A percentile compares a stretch with the other conserved stretches of the same genome.
Evolutionary conservation across 1,140 invertebrate genomes (phyloP).

Genomic region (Zaprionus camerounensis): DNA sequence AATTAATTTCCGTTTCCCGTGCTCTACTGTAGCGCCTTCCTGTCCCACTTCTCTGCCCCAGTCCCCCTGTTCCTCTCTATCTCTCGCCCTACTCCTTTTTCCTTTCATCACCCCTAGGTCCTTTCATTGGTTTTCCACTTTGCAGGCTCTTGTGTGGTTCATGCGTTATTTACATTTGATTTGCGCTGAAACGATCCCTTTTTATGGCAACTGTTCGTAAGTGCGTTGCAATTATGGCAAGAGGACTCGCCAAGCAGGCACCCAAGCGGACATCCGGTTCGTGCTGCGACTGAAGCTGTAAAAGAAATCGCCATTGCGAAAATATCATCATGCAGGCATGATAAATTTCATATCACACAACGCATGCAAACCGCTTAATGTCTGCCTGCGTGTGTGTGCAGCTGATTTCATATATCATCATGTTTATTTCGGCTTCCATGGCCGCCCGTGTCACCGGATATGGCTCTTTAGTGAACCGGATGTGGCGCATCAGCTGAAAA

Average conservation of each 20-base stretch:
- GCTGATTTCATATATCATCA: conserved; percentile 56
- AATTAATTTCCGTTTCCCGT: conserved; percentile 78
- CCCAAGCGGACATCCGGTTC: conserved; percentile 59
- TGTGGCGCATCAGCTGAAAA: conserved; percentile 49
- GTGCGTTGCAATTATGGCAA: conserved; percentile 61
- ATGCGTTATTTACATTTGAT: conserved; percentile 59
- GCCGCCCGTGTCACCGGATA: conserved; percentile 60
- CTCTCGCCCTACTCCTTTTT: not conserved
- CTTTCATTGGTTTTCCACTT: not conserved
- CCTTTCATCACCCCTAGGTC: not conserved
- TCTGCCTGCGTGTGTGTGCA: conserved; percentile 9
- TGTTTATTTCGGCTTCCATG: conserved; percentile 56
- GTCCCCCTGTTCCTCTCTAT: not conserved
- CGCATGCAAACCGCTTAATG: conserved; percentile 54
- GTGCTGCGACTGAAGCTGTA: conserved; percentile 7
- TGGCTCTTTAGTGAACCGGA: conserved; percentile 66
- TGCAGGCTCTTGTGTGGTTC: conserved; percentile 19
- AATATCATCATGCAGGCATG: conserved; percentile 19
- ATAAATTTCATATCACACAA: conserved; percentile 59
- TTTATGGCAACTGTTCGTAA: conserved; percentile 48
- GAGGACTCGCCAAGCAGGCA: conserved; percentile 8
- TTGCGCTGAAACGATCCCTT: conserved; percentile 46
- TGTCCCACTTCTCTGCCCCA: not conserved
- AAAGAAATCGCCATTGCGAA: conserved; percentile 24
- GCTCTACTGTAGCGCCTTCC: not conserved